Evolutionary conservation across 2,113 vertebrate species (phyloP), one percentile per base, ranked within the genome.

Genomic region (Boleophthalmus pectinirostris): DNA sequence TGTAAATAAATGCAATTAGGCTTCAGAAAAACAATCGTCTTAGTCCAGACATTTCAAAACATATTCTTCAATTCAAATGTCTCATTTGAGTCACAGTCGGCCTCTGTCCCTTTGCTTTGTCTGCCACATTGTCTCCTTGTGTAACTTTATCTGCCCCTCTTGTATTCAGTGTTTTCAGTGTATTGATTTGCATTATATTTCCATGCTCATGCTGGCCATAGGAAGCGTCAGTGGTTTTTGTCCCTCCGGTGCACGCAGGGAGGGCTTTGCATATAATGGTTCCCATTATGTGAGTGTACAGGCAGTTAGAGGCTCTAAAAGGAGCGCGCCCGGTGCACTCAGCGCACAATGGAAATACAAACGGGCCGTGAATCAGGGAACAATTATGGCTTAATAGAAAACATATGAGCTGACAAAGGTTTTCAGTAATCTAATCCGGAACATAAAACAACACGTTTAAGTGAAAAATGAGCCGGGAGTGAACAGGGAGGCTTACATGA

Each of bases 101-200:
- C 18, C 12, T 13, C 9, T 54, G n/a, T 60, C 25, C 33, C 24
- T 57, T 46, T 60, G 29, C 58, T 57, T 60, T 61, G 16, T 57
- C 76, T 43, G 3, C 25, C n/a, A 21, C 14, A 46, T 18, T 64
- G 24, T 81, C 49, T 72, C 35, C 46, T 25, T 58, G 29, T 66
- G 72, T 81, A 79, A 74, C 16, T 67, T 43, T 45, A 33, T 77
- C 66, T 80, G 16, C 63, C 43, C 66, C 71, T n/a, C 43, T 10
- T 78, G 51, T 56, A 47, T 68, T 66, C 29, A 49, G 12, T 78
- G 51, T 56, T 43, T 68, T 66, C 29, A 49, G 12, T 78, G 51
- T 57, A 53, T 68, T 64, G 35, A 81, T 91, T 91, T 91, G 80
- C 88, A 91, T 91, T 64, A 75, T 72, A 85, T 88, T 87, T 88